Percentiles rank a stretch among this genome's conserved stretches.
Evolutionary conservation across 2,888 invertebrate species (phyloP).

Genomic region (Hymenopus coronatus): DNA sequence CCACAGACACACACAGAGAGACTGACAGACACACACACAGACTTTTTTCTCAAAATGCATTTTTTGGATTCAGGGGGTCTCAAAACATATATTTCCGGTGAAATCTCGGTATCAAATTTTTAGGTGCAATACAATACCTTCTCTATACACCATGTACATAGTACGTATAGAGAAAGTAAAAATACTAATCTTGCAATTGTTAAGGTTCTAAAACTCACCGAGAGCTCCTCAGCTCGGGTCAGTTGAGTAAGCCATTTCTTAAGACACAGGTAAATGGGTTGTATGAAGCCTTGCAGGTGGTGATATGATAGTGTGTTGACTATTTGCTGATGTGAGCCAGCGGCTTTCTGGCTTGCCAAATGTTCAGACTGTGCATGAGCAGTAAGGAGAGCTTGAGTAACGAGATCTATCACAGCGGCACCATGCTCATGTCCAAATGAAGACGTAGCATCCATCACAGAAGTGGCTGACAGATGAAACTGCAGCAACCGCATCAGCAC

Average conservation of each 20-base stretch:
- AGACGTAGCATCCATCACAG: slow-evolving; percentile 50
- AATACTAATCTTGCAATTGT: not conserved
- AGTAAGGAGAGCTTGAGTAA: slow-evolving; percentile 40
- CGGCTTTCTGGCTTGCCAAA: not conserved
- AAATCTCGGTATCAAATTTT: no score
- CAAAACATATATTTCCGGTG: no score
- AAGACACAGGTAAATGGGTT: slow-evolving; percentile 33
- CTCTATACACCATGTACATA: no score
- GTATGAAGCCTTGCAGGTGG: slow-evolving; percentile 8
- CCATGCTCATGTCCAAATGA: slow-evolving; percentile 58
- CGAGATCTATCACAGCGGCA: slow-evolving; percentile 49
- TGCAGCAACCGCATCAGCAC: slow-evolving; percentile 56
- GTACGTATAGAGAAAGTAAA: no score
- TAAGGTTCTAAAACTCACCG: slow-evolving; percentile 20
- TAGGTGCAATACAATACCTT: no score
- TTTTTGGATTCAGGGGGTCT: no score
- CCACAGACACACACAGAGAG: not conserved
- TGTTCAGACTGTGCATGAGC: slow-evolving; percentile 36
- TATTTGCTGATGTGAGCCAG: not conserved
- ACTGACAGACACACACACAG: no score
- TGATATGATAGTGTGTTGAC: not conserved
- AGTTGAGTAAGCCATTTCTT: slow-evolving; percentile 41
- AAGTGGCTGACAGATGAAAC: slow-evolving; percentile 58
- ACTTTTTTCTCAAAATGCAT: no score
- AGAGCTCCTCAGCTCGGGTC: slow-evolving; percentile 19